phyloP scores from a whole-genome alignment of 2,113 vertebrate species.

The Chamaea fasciata region DNA sequence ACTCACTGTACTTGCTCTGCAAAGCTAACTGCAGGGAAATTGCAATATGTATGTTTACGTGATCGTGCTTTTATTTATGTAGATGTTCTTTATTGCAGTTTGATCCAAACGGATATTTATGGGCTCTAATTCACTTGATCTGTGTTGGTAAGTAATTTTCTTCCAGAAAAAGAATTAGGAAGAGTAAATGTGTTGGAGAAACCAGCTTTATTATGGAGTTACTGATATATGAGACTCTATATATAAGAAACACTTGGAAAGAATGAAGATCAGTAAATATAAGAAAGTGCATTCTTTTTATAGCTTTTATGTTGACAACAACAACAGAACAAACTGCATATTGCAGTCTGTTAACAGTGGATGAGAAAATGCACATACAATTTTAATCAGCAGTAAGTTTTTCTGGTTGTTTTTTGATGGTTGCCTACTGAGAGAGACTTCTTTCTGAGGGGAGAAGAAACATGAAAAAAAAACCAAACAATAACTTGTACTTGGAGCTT shows the following conservation, averaged over 20 bases:
- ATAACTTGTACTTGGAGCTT: neutral
- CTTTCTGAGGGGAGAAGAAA: neutral
- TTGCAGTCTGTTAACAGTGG: neutral
- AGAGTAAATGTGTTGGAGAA: neutral
- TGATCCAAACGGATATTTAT: slow-evolving; percentile 83
- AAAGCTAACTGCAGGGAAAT: neutral
- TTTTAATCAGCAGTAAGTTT: neutral
- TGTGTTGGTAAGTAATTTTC: slow-evolving; percentile 84
- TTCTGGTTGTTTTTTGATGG: neutral
- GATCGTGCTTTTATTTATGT: neutral
- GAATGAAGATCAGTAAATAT: neutral
- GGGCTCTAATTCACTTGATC: slow-evolving; percentile 83
- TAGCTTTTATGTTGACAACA: neutral
- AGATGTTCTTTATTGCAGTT: slow-evolving; percentile 76
- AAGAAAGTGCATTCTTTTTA: neutral
- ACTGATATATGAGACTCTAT: neutral
- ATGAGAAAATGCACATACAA: neutral
- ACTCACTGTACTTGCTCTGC: neutral
- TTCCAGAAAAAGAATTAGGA: neutral
- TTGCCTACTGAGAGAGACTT: neutral
- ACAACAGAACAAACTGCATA: neutral
- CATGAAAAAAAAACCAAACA: neutral
- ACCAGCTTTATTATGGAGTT: neutral
- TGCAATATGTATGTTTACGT: neutral
- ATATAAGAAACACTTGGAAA: neutral